Evolutionary conservation across 30 jellyfish, hydroid and myxozoan genomes (phyloP).

Genomic region (Morbakka virulenta): DNA sequence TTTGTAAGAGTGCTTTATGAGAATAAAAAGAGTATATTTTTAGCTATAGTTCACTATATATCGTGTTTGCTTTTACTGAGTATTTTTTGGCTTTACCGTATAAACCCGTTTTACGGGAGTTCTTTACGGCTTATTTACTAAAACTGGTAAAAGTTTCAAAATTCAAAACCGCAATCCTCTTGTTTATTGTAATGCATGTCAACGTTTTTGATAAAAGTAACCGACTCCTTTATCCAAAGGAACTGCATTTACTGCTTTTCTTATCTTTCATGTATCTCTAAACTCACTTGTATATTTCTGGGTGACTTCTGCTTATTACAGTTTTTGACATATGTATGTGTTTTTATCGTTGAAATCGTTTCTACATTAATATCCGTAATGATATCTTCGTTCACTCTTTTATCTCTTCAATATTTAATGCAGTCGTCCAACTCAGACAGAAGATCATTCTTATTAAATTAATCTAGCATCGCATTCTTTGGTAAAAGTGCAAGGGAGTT

Average conservation of each 20-base stretch:
- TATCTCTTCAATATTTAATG: conserved; percentile 23
- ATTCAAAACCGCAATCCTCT: too few relatives aligned
- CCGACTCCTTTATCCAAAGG: conserved; percentile 40
- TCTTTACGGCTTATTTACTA: too few relatives aligned
- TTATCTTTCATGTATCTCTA: too few relatives aligned
- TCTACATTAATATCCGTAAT: conserved; percentile 23
- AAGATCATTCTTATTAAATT: conserved; percentile 10
- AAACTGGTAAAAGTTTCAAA: too few relatives aligned
- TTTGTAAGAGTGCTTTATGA: too few relatives aligned
- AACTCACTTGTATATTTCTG: conserved; percentile 16
- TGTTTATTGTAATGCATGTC: conserved; percentile 13
- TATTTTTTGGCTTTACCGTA: too few relatives aligned
- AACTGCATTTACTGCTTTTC: too few relatives aligned
- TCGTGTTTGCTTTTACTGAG: too few relatives aligned
- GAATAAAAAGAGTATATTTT: too few relatives aligned
- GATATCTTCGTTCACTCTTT: conserved; percentile 9
- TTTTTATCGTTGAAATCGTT: too few relatives aligned
- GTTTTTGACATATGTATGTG: conserved; percentile 13
- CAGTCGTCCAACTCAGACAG: conserved; percentile 20
- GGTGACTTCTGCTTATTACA: conserved; percentile 32
- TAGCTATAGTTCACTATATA: too few relatives aligned
- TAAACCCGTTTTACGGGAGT: too few relatives aligned
- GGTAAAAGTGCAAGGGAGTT: conserved; percentile 20
- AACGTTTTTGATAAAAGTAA: conserved; percentile 25
- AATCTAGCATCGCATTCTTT: conserved; percentile 22